Percentiles rank a stretch among this genome's conserved stretches.
Conservation (phyloP, 2,888 invertebrate species). For the Masnerella sp. region DNA sequence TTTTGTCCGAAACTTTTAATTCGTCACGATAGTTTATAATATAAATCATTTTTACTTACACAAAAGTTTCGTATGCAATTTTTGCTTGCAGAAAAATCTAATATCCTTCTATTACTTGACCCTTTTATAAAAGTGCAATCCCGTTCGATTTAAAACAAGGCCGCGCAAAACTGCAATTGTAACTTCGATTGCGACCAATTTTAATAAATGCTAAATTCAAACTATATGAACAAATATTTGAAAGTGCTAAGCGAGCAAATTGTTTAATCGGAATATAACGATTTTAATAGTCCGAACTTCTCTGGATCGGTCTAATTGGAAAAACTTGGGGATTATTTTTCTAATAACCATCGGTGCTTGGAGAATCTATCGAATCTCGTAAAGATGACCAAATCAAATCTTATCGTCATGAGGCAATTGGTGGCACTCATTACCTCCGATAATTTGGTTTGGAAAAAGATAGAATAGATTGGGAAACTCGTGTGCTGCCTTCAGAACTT, state of each 20-base stretch:
- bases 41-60: too few relatives aligned
- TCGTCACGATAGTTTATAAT: too few relatives aligned
- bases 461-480: constrained; percentile 33
- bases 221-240: constrained; percentile 28
- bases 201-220: constrained; percentile 21
- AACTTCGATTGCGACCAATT: constrained; percentile 11
- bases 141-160: neutral
- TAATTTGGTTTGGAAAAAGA: constrained; percentile 21
- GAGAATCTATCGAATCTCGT: constrained; percentile 19
- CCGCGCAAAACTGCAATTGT: constrained; percentile 6
- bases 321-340: constrained; percentile 11
- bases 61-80: too few relatives aligned
- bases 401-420: constrained; percentile 23
- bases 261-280: neutral
- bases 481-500: constrained; percentile 55
- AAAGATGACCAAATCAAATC: constrained; percentile 26
- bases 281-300: constrained; percentile 16
- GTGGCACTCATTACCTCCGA: constrained; percentile 23
- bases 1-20: too few relatives aligned
- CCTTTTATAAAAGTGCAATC: neutral
- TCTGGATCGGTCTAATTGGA: constrained; percentile 12
- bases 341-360: constrained; percentile 6
- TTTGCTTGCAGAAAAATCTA: neutral
- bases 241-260: constrained; percentile 4
- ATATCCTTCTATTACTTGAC: constrained; percentile 8